Evolutionary conservation across 2,888 invertebrate genomes (phyloP), one percentile per base, ranked within the genome.

Genomic region (Troides oblongomaculatus): DNA sequence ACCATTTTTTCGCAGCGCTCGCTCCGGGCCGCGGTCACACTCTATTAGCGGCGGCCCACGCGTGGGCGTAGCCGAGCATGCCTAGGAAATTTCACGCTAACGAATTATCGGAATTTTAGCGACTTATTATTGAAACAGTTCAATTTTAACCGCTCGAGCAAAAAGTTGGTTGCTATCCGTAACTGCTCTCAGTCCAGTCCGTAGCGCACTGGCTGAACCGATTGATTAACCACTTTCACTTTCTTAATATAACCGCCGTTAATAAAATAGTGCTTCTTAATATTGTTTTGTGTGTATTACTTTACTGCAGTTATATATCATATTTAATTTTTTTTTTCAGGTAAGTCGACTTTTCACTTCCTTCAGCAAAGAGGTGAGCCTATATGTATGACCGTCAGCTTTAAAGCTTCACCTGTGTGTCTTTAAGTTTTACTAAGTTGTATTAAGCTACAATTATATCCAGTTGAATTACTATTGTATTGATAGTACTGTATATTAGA

Each of bases 21-120:
- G 30, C 30, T 3, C 3, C 30, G 30, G 4, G 4, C 30, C 4
- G 30, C 30, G 30, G 30, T 3, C 30, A 30, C 30, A 5, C 30
- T 30, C 30, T 30, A 30, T 30, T 30, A 30, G 3, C 30, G 30
- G 30, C 10, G 39, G 39, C 10, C 39, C 80, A 76, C 77, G 78
- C 77, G 70, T 66, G 78, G 82, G 84, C 82, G 85, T 85, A 81
- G 75, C 75, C 75, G 36, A 74, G 62, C 64, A 84, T 64, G 74
- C 73, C 71, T 73, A 75, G 75, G 74, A 79, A 87, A 88, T 90
- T 88, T 87, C 82, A 88, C 88, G 88, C 84, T 85, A 87, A 88
- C 83, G 86, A 89, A 85, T 90, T 85, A 84, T 79, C 75, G 79
- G 89, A 87, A 90, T 39, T 39, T 39, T 39, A 39, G 10, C 10